Evolutionary conservation across 92 coral and sea anemone species (phyloP).

Genomic region (Scolanthus callimorphus): DNA sequence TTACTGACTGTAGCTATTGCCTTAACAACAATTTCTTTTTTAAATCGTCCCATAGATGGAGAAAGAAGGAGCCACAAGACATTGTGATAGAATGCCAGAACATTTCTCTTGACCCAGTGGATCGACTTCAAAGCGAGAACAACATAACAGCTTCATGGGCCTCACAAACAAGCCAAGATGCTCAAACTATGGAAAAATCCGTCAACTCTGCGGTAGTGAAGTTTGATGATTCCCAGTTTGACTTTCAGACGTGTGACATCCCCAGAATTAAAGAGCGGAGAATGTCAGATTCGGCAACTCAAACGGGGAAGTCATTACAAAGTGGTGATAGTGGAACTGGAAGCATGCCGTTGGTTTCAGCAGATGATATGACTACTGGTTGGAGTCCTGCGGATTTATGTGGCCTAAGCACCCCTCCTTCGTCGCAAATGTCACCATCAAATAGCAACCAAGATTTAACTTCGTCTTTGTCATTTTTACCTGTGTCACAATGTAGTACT

Average conservation of each 20-base stretch:
- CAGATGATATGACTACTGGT: constrained; percentile 33
- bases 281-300: constrained; percentile 94
- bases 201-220: constrained; percentile 42
- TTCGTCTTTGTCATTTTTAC: constrained; percentile 19
- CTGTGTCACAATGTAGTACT: constrained; percentile 59
- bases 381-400: constrained; percentile 87
- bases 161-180: constrained; percentile 60
- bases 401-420: constrained; percentile 87
- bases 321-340: constrained; percentile 83
- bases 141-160: constrained; percentile 64
- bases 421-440: constrained; percentile 83
- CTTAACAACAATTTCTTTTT: no score
- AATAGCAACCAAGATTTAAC: constrained; percentile 74
- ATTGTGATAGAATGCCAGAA: constrained; percentile 89
- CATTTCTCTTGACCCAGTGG: constrained; percentile 83
- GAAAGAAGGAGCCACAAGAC: constrained; percentile 95
- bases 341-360: constrained; percentile 36
- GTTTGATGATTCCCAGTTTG: constrained; percentile 58
- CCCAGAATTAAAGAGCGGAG: constrained; percentile 58
- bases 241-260: constrained; percentile 28
- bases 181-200: constrained; percentile 64
- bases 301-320: constrained; percentile 95
- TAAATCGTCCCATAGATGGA: no score
- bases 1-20: no score
- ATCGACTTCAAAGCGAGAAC: constrained; percentile 70